These are phyloP conservation scores for Pachypanchax playfairii DNA, from an alignment of 2,113 vertebrate species.

Conservation along the genomic window DNA sequence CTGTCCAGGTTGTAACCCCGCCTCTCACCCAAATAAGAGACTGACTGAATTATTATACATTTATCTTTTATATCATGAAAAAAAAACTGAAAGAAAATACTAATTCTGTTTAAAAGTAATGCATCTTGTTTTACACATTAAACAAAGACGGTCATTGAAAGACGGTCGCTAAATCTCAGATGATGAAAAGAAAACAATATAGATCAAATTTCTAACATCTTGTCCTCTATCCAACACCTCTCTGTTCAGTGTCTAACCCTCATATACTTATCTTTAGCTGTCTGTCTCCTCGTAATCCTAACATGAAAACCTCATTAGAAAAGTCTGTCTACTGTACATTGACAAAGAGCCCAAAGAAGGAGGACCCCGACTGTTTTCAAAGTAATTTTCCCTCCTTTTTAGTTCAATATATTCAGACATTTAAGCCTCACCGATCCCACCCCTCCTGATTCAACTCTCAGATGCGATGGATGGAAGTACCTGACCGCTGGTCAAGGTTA, in stretches of 20 bases:
- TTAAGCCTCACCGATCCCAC: conserved; percentile 68
- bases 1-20: too few species aligned
- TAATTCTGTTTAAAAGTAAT: too few species aligned
- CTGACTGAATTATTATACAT: too few species aligned
- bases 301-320: conserved; percentile 34
- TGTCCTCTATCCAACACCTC: conserved; percentile 50
- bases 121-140: too few species aligned
- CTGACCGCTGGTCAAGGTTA: conserved; percentile 75
- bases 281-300: conserved; percentile 58
- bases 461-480: conserved; percentile 58
- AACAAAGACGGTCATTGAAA: too few species aligned
- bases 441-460: conserved; percentile 44
- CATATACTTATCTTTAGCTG: conserved; percentile 10
- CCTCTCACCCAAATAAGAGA: too few species aligned
- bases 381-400: conserved; percentile 20
- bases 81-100: too few species aligned
- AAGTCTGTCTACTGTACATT: conserved; percentile 23
- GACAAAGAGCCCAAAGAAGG: conserved; percentile 36
- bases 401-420: conserved; percentile 64
- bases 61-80: too few species aligned
- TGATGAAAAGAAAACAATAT: too few species aligned
- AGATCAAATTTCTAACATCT: too few species aligned
- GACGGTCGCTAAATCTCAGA: too few species aligned
- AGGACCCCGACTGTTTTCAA: conserved; percentile 43
- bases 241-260: conserved; percentile 34